Percentiles rank a stretch among this genome's conserved stretches.
phyloP scores from a whole-genome alignment of 2,113 vertebrate genomes.

The Erythrolamprus reginae region DNA sequence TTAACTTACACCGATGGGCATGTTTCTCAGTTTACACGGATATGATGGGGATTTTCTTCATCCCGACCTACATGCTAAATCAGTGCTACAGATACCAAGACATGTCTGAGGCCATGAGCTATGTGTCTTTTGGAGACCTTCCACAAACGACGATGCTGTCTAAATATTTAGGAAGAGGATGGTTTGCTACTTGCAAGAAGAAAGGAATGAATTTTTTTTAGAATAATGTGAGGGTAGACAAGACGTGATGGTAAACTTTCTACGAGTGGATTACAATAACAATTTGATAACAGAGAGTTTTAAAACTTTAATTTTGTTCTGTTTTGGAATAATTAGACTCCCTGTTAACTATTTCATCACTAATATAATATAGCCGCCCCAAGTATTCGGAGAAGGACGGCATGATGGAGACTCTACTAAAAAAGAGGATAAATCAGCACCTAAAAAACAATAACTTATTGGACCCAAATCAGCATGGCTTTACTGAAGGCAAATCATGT shows the following conservation, averaged over 20 bases:
- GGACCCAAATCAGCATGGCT: too few species aligned
- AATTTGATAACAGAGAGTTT: not conserved
- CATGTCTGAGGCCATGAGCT: not conserved
- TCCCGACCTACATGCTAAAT: not conserved
- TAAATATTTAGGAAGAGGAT: not conserved
- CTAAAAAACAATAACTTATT: too few species aligned
- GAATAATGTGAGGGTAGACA: not conserved
- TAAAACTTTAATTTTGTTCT: not conserved
- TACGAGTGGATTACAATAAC: not conserved
- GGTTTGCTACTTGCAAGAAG: not conserved
- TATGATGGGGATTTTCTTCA: not conserved
- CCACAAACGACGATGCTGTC: not conserved
- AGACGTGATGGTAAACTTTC: not conserved
- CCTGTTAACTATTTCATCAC: not conserved
- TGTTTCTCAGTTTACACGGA: not conserved
- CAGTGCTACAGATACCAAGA: not conserved
- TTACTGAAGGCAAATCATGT: too few species aligned
- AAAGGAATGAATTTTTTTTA: not conserved
- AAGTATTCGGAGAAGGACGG: too few species aligned
- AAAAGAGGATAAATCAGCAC: too few species aligned
- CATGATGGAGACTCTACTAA: too few species aligned
- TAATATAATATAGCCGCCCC: not conserved
- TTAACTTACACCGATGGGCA: not conserved
- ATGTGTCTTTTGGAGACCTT: not conserved
- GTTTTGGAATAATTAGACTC: not conserved